phyloP scores from a whole-genome alignment of 2,888 invertebrate species.

The Leptura quadrifasciata region DNA sequence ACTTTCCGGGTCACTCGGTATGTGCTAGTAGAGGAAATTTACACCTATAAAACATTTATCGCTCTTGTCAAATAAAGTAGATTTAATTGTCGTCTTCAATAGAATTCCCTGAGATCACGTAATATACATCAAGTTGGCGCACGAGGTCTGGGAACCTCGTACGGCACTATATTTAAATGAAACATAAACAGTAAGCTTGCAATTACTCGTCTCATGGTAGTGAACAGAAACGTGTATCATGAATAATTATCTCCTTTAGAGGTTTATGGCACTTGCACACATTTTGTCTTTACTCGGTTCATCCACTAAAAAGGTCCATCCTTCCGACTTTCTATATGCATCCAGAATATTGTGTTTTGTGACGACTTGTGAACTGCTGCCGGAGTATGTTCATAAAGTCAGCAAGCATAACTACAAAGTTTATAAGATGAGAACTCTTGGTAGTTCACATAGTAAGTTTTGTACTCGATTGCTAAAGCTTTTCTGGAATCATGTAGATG shows the following conservation, averaged over 20 bases:
- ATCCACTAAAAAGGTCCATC: conserved; percentile 14
- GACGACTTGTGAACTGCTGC: neutral
- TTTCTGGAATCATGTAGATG: neutral
- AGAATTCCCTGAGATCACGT: conserved; percentile 10
- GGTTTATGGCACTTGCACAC: conserved; percentile 39
- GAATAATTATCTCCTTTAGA: conserved; percentile 50
- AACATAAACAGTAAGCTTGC: conserved; percentile 53
- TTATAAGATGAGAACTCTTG: neutral
- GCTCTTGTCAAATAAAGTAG: conserved; percentile 14
- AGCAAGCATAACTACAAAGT: neutral
- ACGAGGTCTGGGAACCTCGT: conserved; percentile 39
- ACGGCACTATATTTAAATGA: conserved; percentile 51
- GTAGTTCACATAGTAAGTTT: neutral
- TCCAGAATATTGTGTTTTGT: neutral
- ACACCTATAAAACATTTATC: neutral
- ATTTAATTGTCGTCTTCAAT: conserved; percentile 23
- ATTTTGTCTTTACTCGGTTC: conserved; percentile 2
- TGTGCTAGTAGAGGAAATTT: neutral
- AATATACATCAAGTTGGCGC: conserved; percentile 48
- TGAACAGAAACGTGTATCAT: conserved; percentile 40
- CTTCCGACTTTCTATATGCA: neutral
- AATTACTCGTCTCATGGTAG: conserved; percentile 46
- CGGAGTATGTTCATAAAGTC: neutral
- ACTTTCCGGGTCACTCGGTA: neutral
- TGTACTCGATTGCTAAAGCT: neutral